A percentile compares a stretch with the other conserved stretches of the same genome.
phyloP scores from a whole-genome alignment of 2,797 vertebrate genomes.

The Tadarida brasiliensis region DNA sequence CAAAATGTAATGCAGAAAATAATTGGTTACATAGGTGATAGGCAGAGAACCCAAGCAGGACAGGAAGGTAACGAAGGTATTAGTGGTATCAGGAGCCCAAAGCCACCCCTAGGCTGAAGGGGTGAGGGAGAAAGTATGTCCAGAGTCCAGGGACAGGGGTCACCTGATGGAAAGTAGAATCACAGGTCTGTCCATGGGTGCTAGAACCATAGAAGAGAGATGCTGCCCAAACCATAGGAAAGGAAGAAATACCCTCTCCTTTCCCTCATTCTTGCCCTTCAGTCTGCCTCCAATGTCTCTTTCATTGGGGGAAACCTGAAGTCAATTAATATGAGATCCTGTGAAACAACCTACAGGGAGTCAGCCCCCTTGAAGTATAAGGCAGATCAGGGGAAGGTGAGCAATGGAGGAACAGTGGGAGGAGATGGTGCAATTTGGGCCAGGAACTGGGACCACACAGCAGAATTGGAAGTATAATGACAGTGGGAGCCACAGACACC shows the following conservation, averaged over 20 bases:
- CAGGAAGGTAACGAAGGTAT: background rate
- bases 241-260: background rate
- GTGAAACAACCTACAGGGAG: background rate
- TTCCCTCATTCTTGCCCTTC: background rate
- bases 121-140: background rate
- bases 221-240: conserved; percentile 29
- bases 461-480: background rate
- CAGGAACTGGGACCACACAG: background rate
- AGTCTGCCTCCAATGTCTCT: background rate
- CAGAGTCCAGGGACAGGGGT: background rate
- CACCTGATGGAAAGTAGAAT: conserved; percentile 16
- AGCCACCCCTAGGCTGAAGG: background rate
- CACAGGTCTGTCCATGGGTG: background rate
- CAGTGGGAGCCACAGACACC: background rate
- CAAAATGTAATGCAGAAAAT: conserved; percentile 50
- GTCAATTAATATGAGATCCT: conserved; percentile 13
- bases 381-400: background rate
- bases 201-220: background rate
- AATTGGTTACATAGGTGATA: conserved; percentile 1
- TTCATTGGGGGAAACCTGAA: conserved; percentile 17
- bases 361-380: background rate
- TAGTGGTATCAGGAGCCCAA: background rate
- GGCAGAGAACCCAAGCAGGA: background rate
- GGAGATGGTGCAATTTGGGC: background rate
- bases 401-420: background rate